These are phyloP conservation scores for Epinotia ramella DNA, from an alignment of 2,888 invertebrate genomes.

Conservation along the genomic window DNA sequence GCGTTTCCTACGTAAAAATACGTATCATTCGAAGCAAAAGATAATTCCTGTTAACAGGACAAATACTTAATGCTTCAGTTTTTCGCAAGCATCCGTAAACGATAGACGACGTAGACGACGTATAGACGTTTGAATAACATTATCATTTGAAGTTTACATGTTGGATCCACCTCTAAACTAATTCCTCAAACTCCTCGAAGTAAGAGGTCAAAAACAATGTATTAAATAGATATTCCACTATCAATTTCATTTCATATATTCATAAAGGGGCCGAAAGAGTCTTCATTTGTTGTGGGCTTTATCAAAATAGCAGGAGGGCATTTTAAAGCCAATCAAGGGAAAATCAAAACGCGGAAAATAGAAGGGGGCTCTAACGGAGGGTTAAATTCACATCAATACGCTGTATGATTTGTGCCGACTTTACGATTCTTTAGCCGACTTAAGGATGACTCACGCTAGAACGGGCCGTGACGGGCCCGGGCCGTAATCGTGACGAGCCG, in stretches of 20 bases:
- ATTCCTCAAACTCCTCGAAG: not conserved
- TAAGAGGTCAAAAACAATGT: constrained; percentile 4
- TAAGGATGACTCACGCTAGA: no score
- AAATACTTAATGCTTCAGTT: not conserved
- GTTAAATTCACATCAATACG: constrained; percentile 83
- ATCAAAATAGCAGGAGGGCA: constrained; percentile 77
- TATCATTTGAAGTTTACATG: not conserved
- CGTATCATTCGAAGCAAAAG: not conserved
- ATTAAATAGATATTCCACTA: constrained; percentile 37
- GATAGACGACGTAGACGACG: no score
- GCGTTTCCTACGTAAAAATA: not conserved
- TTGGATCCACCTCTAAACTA: not conserved
- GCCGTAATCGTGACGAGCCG: no score
- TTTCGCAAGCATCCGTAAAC: not conserved
- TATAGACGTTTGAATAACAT: not conserved
- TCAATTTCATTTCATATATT: constrained; percentile 60
- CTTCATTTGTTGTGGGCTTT: constrained; percentile 72
- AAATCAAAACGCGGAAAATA: constrained; percentile 84
- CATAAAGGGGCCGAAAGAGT: constrained; percentile 64
- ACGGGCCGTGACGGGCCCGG: no score
- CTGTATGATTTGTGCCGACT: constrained; percentile 80
- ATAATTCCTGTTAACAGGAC: not conserved
- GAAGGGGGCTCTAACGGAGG: constrained; percentile 79
- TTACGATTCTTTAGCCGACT: constrained; percentile 62
- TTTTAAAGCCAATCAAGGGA: constrained; percentile 83